Base-by-base conservation (phyloP, 2,113 vertebrate species). In the Carollia perspicillata region DNA sequence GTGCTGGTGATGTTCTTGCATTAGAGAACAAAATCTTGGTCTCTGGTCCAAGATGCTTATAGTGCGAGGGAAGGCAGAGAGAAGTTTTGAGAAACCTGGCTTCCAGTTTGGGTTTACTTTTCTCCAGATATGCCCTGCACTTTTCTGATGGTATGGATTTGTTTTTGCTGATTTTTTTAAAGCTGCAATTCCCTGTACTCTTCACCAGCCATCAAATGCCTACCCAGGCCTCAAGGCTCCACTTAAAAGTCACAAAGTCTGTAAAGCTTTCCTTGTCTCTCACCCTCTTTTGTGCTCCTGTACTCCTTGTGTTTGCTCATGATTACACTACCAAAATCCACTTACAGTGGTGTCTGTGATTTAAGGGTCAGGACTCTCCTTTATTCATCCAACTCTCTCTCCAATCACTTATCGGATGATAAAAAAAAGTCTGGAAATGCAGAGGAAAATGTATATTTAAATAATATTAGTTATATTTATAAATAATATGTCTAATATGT, bases 31-130 rank as follows among this genome's bases (percentile, higher is more conserved):
- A 95, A 97, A 93, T 68, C 66, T 79, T 78, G 75, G 58, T 96
- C 22, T 96, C 84, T 96, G 87, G 47, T 96, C 92, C 97, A 97
- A 95, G 37, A 33, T 94, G 47, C 90, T 94, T 97, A 97, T 95
- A 97, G 95, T 94, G 88, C 95, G 96, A 97, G 88, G 63, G 77
- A 96, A 92, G 63, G 90, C 93, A 95, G 74, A 87, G 53, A 95
- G 69, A 72, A 94, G 35, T 78, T 93, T 78, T 80, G 68, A 97
- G 81, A 96, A 96, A 92, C n/a, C 90, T 95, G 90, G 94, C 88
- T 95, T 93, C 71, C 58, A 93, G 58, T 95, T 78, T 85, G 63
- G 17, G 40, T 92, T 93, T 94, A 30, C 75, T 94, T 51, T 95
- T 93, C 84, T 81, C 84, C 93, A 84, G 95, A 77, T 10, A 37